Conservation (phyloP, 2,797 vertebrate genomes). For the Hypotaenidia philippensis region DNA sequence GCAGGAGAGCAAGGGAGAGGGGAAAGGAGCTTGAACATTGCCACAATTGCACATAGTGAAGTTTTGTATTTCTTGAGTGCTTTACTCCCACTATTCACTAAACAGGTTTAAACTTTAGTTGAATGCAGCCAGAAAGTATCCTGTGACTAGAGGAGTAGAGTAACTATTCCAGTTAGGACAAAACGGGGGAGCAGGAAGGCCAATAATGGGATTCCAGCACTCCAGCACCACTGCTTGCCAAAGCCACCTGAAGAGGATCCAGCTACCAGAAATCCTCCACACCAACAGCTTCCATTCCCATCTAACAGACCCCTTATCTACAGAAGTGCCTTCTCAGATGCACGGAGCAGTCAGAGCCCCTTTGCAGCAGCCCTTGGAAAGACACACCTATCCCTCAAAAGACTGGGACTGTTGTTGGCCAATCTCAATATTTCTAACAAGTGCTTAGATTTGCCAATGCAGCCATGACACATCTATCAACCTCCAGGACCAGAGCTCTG, state of each 20-base stretch:
- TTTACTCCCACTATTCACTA: not conserved
- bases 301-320: not conserved
- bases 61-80: not conserved
- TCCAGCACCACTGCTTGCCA: rapidly evolving
- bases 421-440: not conserved
- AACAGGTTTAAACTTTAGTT: not conserved
- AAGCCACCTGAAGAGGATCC: not conserved
- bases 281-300: not conserved
- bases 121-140: not conserved
- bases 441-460: not conserved
- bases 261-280: no score
- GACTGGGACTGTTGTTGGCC: not conserved
- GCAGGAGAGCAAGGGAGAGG: not conserved
- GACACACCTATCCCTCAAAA: not conserved
- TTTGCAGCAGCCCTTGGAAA: not conserved
- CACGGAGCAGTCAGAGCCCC: not conserved
- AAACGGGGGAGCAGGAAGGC: not conserved
- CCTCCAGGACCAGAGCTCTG: not conserved
- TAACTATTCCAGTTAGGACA: not conserved
- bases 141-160: not conserved
- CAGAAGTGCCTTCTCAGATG: rapidly evolving
- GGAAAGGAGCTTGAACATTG: not conserved
- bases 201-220: not conserved
- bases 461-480: not conserved
- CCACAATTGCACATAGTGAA: not conserved